Base-by-base conservation (phyloP, 2,113 vertebrate genomes). In the Octodon degus region DNA sequence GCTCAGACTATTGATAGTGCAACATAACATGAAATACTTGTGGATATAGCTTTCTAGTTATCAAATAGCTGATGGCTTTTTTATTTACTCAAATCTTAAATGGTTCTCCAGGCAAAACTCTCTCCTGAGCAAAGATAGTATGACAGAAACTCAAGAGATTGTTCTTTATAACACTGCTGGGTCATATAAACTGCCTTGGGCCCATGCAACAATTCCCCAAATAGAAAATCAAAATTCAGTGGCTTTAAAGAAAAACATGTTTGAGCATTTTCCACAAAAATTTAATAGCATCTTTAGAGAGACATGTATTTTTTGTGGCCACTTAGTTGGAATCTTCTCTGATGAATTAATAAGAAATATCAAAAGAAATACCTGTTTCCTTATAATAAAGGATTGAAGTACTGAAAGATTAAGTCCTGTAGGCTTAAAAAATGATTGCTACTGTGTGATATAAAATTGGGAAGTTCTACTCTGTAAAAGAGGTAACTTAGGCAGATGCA, bases 401-500 rank as follows among this genome's bases (percentile, higher is more conserved):
- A 50, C 11, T 40, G 1, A 83, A 92, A 85, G 16, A 34, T 0
- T 76, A 12, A 63, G 34, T 67, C 0, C 20, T 30, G n/a, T 40
- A 30, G 22, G 17, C 9, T 43, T 34, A 37, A n/a, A 47, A 72
- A 19, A 11, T 13, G 37, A 17, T 89, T 93, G 37, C 16, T 5
- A 12, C 5, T 58, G 8, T 32, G 67, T 88, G 22, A 24, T 37
- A 20, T 34, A 62, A 94, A 72, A 60, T 1, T 65, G 17, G 2
- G 13, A 77, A n/a, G n/a, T 7, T 43, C 4, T 25, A 2, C 25
- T 27, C 8, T 11, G 2, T 10, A 37, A 32, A 27, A 40, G 22
- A 1, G 47, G 17, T 30, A 27, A 34, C 72, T 81, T 11, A 37
- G 1, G 9, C 62, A 68, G 3, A 32, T 0, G 0, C 0, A 0